Conservation (phyloP, 2,113 vertebrate species). For the Catharus fuscescens region DNA sequence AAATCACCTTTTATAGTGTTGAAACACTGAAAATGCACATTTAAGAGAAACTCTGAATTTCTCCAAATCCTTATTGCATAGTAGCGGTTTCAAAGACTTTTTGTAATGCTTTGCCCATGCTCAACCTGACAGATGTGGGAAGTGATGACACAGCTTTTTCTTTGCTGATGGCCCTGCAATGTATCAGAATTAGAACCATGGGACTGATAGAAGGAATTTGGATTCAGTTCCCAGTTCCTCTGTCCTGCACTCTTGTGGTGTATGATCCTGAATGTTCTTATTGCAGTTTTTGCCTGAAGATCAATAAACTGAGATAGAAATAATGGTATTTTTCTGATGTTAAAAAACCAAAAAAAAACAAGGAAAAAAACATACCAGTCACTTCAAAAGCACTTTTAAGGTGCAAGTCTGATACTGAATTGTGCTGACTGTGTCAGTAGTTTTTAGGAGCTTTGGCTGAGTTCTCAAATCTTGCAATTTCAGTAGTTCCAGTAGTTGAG, state of each 20-base stretch:
- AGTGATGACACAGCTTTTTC: not conserved
- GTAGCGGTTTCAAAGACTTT: not conserved
- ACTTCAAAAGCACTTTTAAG: not conserved
- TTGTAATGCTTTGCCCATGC: not conserved
- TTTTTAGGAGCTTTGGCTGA: not conserved
- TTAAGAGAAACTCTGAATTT: not conserved
- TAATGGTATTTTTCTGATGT: rapidly evolving
- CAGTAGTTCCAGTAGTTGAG: not conserved
- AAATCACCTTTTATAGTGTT: not conserved
- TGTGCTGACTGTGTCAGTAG: not conserved
- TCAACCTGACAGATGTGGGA: not conserved
- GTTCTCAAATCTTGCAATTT: not conserved
- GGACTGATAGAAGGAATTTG: not conserved
- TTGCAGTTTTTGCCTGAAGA: not conserved
- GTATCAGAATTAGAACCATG: not conserved
- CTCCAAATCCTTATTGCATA: not conserved
- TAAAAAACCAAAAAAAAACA: not conserved
- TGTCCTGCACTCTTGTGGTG: not conserved
- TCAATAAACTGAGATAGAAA: not conserved
- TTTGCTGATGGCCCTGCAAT: not conserved
- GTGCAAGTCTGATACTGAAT: not conserved
- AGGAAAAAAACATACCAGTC: not conserved
- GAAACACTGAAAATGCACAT: not conserved
- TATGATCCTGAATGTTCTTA: not conserved
- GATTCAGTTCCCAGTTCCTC: not conserved